Base-by-base conservation (phyloP, 2,797 vertebrate species). In the Danio albolineatus region DNA sequence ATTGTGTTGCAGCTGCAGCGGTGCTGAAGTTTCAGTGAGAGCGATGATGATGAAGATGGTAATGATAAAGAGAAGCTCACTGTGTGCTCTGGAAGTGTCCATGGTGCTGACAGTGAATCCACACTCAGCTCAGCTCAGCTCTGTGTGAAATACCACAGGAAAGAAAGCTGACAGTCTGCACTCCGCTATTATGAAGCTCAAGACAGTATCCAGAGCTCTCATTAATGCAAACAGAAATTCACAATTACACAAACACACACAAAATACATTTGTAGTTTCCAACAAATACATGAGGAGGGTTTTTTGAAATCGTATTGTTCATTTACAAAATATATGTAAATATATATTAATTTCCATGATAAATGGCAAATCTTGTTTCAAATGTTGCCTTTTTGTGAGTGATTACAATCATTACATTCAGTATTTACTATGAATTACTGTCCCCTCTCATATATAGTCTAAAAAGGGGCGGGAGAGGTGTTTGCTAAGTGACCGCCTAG, bases 11-110 rank as follows among this genome's bases (percentile, higher is more conserved):
- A 60, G 57, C 57, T 60, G 44, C 57, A 74, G 56, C 21, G 8
- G 56, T 14, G 48, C 70, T 61, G 44, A 28, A 73, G 28, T 17
- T 9, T 41, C 41, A 46, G 7, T 46, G 44, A 39, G 28, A 5
- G 44, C 14, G 43, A 16, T 14, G 65, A 67, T 7, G 28, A 28
- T 51, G 48, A 10, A 51, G 10, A 4, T 51, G 10, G 10, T 7
- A 12, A 46, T 12, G 48, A 10, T 51, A 12, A 76, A 10, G 36
- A 43, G 28, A 51, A 51, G 59, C 14, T 49, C 46, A 44, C 7
- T 6, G 53, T 48, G 59, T 36, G 72, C 39, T 19, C 8, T 14
- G 71, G n/a, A 36, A 54, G 74, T 84, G 73, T 76, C 82, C 77
- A 9, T 70, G 81, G 76, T 79, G 16, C 82, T 76, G 44, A 75